Evolutionary conservation across 1,140 invertebrate genomes (phyloP), one percentile per base, ranked within the genome.

Genomic region (Nautilus pompilius): DNA sequence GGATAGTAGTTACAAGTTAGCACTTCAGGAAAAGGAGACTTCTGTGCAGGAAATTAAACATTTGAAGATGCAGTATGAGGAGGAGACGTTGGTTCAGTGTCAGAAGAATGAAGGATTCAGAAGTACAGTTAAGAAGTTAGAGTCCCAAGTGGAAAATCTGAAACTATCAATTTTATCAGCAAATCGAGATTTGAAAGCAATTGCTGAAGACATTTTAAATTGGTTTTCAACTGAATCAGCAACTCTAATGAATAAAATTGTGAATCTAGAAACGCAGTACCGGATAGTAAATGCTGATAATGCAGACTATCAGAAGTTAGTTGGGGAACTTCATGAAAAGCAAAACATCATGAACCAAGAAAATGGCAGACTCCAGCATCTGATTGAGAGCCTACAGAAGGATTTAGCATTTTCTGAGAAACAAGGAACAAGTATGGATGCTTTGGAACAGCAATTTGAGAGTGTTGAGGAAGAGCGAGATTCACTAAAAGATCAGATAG

Each of bases 271-370:
- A 55, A 34, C 22, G 1, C 34, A 65, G 56, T 32, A 20, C 3
- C 60, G 48, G 15, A 36, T 56, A 30, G 57, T 55, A 26, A 36
- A 33, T 28, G 84, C 87, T 22, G 90, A 90, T n/a, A 92, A 93
- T 75, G 90, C 92, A 36, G 85, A 91, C 65, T 78, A 93, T 54
- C 89, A 91, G 73, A 74, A 84, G 28, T 73, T 84, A 45, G 63
- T 82, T 26, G 64, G 77, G 36, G 75, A 73, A 24, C 63, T 84
- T 2, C 80, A 82, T 59, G 62, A 63, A 36, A 64, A 60, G n/a
- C 26, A 68, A n/a, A 53, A 68, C 58, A 46, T 5, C 51, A 48
- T 63, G 33, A 29, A 49, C 32, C 22, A 59, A 59, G 62, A 66
- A 60, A 57, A 29, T 20, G 53, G 63, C 20, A 63, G 10, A 22